Evolutionary conservation across 2,888 invertebrate genomes (phyloP).

Genomic region (Caenorhabditis sulstoni): DNA sequence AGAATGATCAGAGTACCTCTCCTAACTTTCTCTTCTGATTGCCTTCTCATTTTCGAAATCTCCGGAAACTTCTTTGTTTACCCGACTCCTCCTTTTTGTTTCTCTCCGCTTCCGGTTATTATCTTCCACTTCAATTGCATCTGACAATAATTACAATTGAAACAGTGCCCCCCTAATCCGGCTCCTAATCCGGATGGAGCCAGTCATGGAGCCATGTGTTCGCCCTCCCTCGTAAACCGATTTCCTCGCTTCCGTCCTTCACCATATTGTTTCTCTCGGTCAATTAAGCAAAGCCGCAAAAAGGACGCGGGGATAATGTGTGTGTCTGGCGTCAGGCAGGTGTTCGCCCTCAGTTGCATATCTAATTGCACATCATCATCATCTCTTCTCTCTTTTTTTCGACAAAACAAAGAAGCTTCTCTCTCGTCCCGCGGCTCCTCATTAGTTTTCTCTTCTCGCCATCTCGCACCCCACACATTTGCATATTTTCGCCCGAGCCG

Average conservation of each 20-base stretch:
- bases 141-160: not conserved
- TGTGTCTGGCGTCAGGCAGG: slow-evolving; percentile 40
- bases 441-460: slow-evolving; percentile 14
- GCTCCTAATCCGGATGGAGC: slow-evolving; percentile 44
- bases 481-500: slow-evolving; percentile 42
- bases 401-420: not conserved
- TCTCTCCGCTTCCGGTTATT: not conserved
- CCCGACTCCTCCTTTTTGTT: no score
- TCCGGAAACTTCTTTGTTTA: no score
- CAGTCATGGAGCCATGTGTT: slow-evolving; percentile 58
- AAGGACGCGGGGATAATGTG: slow-evolving; percentile 22
- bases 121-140: slow-evolving; percentile 16
- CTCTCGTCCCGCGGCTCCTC: slow-evolving; percentile 23
- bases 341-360: slow-evolving; percentile 48
- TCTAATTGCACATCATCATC: slow-evolving; percentile 37
- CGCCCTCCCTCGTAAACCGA: slow-evolving; percentile 45
- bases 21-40: no score
- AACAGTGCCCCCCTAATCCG: slow-evolving; percentile 21
- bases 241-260: slow-evolving; percentile 28
- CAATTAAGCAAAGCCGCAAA: slow-evolving; percentile 59
- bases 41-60: no score
- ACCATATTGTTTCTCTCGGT: slow-evolving; percentile 56
- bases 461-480: slow-evolving; percentile 42
- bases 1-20: no score
- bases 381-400: slow-evolving; percentile 15